A percentile compares a stretch with the other conserved stretches of the same genome.
Evolutionary conservation across 2,888 invertebrate genomes (phyloP).

Genomic region (Dynastes grantii): DNA sequence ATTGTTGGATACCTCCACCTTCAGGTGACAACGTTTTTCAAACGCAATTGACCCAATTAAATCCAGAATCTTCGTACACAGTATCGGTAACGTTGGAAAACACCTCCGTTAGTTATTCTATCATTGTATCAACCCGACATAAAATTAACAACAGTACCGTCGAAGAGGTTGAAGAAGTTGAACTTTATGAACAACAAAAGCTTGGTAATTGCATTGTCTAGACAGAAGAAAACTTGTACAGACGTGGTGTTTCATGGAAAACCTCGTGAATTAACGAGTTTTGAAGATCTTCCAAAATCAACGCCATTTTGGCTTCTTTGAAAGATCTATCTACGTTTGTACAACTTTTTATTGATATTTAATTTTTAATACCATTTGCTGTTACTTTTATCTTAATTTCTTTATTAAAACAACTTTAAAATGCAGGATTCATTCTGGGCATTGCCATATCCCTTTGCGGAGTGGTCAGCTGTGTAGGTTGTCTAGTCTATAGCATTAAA

Average conservation of each 20-base stretch:
- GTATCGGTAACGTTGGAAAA: constrained; percentile 30
- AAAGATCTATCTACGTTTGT: no score
- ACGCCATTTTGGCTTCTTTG: no score
- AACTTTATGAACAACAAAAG: constrained; percentile 43
- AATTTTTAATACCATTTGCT: neutral
- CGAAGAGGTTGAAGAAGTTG: constrained; percentile 19
- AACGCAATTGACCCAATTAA: constrained; percentile 36
- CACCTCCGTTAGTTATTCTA: constrained; percentile 16
- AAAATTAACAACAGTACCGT: constrained; percentile 41
- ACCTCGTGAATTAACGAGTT: no score
- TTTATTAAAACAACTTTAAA: neutral
- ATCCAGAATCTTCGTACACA: constrained; percentile 22
- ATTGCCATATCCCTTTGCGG: constrained; percentile 70
- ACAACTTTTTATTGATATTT: no score
- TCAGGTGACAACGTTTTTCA: constrained; percentile 27
- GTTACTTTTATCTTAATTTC: neutral
- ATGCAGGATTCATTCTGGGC: constrained; percentile 72
- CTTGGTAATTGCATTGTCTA: constrained; percentile 28
- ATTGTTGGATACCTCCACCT: constrained; percentile 37
- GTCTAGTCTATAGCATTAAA: constrained; percentile 71
- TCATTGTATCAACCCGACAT: constrained; percentile 36
- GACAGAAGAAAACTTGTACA: no score
- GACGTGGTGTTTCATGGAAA: no score
- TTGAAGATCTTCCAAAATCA: no score
- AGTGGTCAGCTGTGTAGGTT: constrained; percentile 68